phyloP scores from a whole-genome alignment of 2,797 vertebrate species.

The Falco rusticolus region DNA sequence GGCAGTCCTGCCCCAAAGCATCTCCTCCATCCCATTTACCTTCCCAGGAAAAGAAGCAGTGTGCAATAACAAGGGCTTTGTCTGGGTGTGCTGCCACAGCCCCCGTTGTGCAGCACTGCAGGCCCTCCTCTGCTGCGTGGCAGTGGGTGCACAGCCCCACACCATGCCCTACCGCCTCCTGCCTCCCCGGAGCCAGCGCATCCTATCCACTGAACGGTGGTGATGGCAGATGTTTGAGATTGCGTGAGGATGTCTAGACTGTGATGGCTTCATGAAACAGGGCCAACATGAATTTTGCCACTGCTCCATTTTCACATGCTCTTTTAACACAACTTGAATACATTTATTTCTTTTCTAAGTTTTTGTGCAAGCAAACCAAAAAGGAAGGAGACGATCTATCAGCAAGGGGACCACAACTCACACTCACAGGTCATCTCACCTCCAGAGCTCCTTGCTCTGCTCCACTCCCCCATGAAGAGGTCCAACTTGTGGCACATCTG shows the following conservation, averaged over 20 bases:
- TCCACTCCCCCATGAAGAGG: background rate
- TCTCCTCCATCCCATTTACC: background rate
- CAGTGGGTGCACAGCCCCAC: background rate
- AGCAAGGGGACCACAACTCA: background rate
- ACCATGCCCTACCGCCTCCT: background rate
- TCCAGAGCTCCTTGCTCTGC: background rate
- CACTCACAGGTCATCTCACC: accelerated
- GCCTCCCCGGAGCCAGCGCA: background rate
- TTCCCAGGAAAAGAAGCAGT: background rate
- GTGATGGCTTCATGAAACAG: background rate
- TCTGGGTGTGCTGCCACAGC: background rate
- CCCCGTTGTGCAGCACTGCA: background rate
- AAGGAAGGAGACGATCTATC: background rate
- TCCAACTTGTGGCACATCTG: background rate
- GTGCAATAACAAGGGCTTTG: background rate
- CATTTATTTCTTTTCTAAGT: background rate
- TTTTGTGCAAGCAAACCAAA: background rate
- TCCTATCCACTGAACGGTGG: background rate
- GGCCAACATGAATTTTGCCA: background rate
- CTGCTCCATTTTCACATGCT: background rate
- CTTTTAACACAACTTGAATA: background rate
- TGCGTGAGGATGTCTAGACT: background rate
- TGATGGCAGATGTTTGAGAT: background rate
- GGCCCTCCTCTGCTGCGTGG: background rate
- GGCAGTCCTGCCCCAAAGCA: background rate